These are phyloP conservation scores for Rhizoglyphus robini DNA, from an alignment of 1,140 invertebrate genomes.

Conservation along the genomic window DNA sequence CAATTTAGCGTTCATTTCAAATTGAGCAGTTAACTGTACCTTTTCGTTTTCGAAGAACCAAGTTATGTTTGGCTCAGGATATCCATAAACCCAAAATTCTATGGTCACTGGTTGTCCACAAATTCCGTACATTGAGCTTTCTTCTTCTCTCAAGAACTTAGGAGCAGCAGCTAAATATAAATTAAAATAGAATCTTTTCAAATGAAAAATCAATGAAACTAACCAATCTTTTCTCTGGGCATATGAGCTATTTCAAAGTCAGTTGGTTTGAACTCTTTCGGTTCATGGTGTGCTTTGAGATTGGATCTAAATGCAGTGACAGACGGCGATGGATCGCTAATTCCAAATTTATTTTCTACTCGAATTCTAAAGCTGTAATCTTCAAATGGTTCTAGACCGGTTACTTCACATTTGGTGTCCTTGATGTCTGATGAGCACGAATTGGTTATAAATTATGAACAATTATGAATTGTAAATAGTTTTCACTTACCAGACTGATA, in stretches of 20 bases:
- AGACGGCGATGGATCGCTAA: conserved; percentile 84
- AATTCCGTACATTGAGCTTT: conserved; percentile 70
- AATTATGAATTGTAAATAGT: not conserved
- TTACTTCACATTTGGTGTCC: conserved; percentile 67
- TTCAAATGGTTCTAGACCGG: conserved; percentile 62
- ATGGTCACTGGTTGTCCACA: conserved; percentile 71
- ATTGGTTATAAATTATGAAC: too few relatives aligned
- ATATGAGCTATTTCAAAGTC: conserved; percentile 77
- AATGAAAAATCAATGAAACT: conserved; percentile 9
- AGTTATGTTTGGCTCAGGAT: conserved; percentile 74
- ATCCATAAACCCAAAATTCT: conserved; percentile 83
- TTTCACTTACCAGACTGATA: conserved; percentile 45
- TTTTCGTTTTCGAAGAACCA: conserved; percentile 71
- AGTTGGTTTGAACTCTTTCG: conserved; percentile 38
- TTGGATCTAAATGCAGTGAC: conserved; percentile 62
- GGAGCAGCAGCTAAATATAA: conserved; percentile 29
- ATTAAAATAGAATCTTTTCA: not conserved
- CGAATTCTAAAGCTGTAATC: conserved; percentile 83
- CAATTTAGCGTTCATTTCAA: too few relatives aligned
- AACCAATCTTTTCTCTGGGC: conserved; percentile 55
- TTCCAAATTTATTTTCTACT: conserved; percentile 90
- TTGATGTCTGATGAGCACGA: too few relatives aligned
- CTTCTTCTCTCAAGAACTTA: conserved; percentile 63
- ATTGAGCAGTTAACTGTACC: conserved; percentile 41
- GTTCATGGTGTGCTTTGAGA: conserved; percentile 43